These are phyloP conservation scores for Nycticryphes semicollaris DNA, from an alignment of 2,113 vertebrate genomes.

Conservation along the genomic window DNA sequence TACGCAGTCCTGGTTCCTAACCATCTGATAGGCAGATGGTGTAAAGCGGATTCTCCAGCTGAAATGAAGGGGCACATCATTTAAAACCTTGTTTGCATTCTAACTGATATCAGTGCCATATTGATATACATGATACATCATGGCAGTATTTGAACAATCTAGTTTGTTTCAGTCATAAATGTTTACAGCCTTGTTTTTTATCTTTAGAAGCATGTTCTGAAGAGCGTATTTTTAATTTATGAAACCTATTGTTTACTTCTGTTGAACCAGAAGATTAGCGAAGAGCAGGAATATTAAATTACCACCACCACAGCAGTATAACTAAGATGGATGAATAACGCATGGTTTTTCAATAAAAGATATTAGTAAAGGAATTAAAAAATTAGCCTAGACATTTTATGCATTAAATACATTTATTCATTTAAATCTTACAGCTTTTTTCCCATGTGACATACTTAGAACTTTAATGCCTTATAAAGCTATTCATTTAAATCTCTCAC, in stretches of 20 bases:
- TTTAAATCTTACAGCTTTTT: conserved; percentile 74
- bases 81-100: conserved; percentile 99
- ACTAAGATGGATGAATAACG: conserved; percentile 78
- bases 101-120: conserved; percentile 98
- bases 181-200: conserved; percentile 89
- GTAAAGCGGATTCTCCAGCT: conserved; percentile 89
- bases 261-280: conserved; percentile 80
- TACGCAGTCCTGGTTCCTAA: conserved; percentile 89
- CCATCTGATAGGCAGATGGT: conserved; percentile 99
- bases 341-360: conserved; percentile 74
- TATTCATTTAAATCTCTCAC: conserved; percentile 79
- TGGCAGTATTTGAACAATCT: conserved; percentile 89
- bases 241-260: conserved; percentile 84
- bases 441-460: conserved; percentile 74
- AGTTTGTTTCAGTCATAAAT: conserved; percentile 90
- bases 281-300: conserved; percentile 80
- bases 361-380: conserved; percentile 77
- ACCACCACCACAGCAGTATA: conserved; percentile 73
- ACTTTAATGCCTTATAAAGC: conserved; percentile 77
- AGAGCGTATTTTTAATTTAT: conserved; percentile 84
- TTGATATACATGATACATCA: conserved; percentile 98
- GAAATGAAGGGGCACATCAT: conserved; percentile 97
- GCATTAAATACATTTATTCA: conserved; percentile 79
- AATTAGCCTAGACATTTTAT: conserved; percentile 77
- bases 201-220: conserved; percentile 82